Base-by-base conservation (phyloP, 2,888 invertebrate species). In the Calameuta filiformis region DNA sequence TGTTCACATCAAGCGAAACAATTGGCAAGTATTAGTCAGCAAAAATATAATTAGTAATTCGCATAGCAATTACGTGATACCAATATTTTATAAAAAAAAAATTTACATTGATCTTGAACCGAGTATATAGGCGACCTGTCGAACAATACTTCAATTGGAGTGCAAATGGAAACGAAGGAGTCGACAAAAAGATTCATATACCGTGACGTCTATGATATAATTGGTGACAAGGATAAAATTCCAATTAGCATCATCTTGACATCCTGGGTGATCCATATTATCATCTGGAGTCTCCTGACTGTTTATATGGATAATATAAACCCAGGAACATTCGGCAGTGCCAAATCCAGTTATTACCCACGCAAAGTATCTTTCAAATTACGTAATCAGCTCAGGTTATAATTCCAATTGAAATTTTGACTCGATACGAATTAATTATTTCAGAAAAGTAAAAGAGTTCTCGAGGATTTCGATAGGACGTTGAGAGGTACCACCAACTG, bases 401-500 rank as follows among this genome's bases (percentile, higher is more conserved):
- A 56, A 9, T 56, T 23, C 9, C 9, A 56, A 56, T 56, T 9
- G 23, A 23, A 6, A 56, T 23, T 56, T 56, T 0, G 9, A 23
- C 1, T 23, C 56, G 9, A 23, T 23, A 23, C 9, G 0, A 56
- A 56, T 56, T 9, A 9, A 56, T 15, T 9, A 6, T 56, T 56
- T 56, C 56, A 56, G 56, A 56, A 23, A 23, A 9, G 9, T 56
- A 56, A 56, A 15, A 71, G 69, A n/a, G 23, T 69, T 35, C 76
- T 73, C 6, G 76, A 73, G 12, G 35, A 79, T 12, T 69, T 79
- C 0, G 75, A 80, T n/a, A 37, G 79, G 15, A 76, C 73, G 23
- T 35, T 79, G 6, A 75, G 76, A 76, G 76, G 84, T 15, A 82
- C 80, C 3, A 85, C 84, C 12, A 85, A 85, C 73, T 84, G 85